Percentiles rank a stretch among this genome's conserved stretches.
Evolutionary conservation across 2,888 invertebrate species (phyloP).

Genomic region (Mechanitis messenoides): DNA sequence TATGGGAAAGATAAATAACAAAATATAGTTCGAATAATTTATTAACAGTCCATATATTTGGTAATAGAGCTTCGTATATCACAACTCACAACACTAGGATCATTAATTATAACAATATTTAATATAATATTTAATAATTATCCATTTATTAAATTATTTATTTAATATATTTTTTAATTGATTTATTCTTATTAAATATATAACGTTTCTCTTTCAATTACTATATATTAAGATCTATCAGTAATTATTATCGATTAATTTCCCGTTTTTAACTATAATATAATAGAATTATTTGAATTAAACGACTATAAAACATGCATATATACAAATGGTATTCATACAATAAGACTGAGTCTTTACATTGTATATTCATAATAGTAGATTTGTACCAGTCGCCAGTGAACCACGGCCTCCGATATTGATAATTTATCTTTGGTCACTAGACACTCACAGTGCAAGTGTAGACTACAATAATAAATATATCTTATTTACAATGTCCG

Average conservation of each 20-base stretch:
- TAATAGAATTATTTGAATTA: too few species aligned
- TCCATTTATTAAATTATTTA: not conserved
- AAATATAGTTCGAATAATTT: not conserved
- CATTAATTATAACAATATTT: not conserved
- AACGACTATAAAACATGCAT: too few species aligned
- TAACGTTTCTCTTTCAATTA: not conserved
- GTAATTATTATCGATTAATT: too few species aligned
- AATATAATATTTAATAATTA: not conserved
- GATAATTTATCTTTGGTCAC: slow-evolving; percentile 3
- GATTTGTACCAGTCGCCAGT: not conserved
- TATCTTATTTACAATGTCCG: not conserved
- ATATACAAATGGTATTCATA: too few species aligned
- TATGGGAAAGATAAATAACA: too few species aligned
- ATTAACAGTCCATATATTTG: not conserved
- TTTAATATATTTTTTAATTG: not conserved
- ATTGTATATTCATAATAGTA: not conserved
- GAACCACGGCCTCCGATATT: not conserved
- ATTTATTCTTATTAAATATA: not conserved
- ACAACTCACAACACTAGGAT: slow-evolving; percentile 2
- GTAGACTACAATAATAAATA: not conserved
- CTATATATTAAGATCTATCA: too few species aligned
- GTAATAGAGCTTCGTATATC: slow-evolving; percentile 1
- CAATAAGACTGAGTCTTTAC: too few species aligned
- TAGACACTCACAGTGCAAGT: not conserved
- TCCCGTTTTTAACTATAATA: too few species aligned